These are phyloP conservation scores for Nerophis lumbriciformis DNA, from an alignment of 2,113 vertebrate genomes.

Conservation along the genomic window DNA sequence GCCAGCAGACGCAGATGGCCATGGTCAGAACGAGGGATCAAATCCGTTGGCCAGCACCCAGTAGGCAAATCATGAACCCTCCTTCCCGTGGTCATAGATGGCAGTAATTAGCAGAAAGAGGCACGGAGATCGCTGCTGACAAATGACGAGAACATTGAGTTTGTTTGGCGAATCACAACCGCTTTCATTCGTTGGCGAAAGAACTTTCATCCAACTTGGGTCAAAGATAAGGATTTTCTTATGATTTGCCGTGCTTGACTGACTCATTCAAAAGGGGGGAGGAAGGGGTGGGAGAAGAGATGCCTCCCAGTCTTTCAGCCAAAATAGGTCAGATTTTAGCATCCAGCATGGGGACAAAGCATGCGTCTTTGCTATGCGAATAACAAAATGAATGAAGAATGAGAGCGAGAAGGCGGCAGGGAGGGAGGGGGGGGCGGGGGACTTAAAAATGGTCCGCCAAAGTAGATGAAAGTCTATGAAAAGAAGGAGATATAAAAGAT, in stretches of 20 bases:
- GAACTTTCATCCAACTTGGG: conserved; percentile 44
- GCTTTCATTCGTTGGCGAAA: conserved; percentile 27
- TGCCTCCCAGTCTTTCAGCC: conserved; percentile 24
- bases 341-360: conserved; percentile 44
- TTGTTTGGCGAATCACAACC: conserved; percentile 11
- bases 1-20: conserved; percentile 61
- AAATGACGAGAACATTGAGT: conserved; percentile 31
- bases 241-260: conserved; percentile 33
- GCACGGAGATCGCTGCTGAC: conserved; percentile 14
- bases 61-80: conserved; percentile 51
- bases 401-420: conserved; percentile 7
- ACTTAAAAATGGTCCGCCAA: conserved; percentile 20
- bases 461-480: conserved; percentile 30
- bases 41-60: conserved; percentile 59
- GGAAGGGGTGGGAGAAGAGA: conserved; percentile 2
- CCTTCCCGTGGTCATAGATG: conserved; percentile 32
- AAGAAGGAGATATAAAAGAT: conserved; percentile 25
- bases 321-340: conserved; percentile 54
- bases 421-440: not conserved
- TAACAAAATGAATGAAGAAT: conserved; percentile 19
- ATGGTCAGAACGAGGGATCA: conserved; percentile 52
- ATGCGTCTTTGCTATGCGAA: conserved; percentile 34
- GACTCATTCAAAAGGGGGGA: conserved; percentile 6
- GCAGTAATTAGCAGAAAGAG: conserved; percentile 26
- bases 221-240: conserved; percentile 34